Evolutionary conservation across 2,888 invertebrate species (phyloP).

Genomic region (Glaucopsyche alexis): DNA sequence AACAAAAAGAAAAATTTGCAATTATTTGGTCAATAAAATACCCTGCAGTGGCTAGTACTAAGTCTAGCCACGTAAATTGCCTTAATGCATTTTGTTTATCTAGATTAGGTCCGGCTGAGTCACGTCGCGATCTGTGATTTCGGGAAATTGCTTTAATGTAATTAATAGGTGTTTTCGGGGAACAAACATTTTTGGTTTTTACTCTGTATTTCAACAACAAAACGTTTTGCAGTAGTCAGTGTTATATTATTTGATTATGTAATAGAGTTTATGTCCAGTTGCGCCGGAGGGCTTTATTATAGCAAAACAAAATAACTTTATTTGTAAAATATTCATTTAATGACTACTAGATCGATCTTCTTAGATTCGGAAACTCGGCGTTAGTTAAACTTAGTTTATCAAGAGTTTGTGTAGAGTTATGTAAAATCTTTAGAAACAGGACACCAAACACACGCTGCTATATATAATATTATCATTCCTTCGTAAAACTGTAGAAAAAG

Average conservation of each 20-base stretch:
- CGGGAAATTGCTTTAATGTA: slow-evolving; percentile 32
- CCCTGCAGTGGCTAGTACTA: slow-evolving; percentile 29
- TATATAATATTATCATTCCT: neutral
- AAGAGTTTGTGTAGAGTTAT: too few species aligned
- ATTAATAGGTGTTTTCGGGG: slow-evolving; percentile 34
- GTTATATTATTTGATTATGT: neutral
- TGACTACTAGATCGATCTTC: too few species aligned
- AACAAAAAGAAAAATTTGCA: slow-evolving; percentile 4
- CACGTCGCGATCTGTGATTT: slow-evolving; percentile 35
- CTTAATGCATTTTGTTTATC: slow-evolving; percentile 37
- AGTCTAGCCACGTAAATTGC: slow-evolving; percentile 37
- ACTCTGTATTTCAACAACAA: neutral
- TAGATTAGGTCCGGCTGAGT: slow-evolving; percentile 36
- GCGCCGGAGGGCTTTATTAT: too few species aligned
- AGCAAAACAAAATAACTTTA: too few species aligned
- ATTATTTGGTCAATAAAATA: slow-evolving; percentile 26
- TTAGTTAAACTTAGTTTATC: too few species aligned
- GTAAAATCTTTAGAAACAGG: neutral
- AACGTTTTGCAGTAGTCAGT: neutral
- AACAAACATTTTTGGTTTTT: neutral
- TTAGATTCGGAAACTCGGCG: too few species aligned
- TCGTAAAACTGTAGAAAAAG: neutral
- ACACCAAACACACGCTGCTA: too few species aligned
- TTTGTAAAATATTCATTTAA: too few species aligned
- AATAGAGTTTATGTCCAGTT: too few species aligned